Base-by-base conservation (phyloP, 2,113 vertebrate species). In the Ibidorhyncha struthersii region DNA sequence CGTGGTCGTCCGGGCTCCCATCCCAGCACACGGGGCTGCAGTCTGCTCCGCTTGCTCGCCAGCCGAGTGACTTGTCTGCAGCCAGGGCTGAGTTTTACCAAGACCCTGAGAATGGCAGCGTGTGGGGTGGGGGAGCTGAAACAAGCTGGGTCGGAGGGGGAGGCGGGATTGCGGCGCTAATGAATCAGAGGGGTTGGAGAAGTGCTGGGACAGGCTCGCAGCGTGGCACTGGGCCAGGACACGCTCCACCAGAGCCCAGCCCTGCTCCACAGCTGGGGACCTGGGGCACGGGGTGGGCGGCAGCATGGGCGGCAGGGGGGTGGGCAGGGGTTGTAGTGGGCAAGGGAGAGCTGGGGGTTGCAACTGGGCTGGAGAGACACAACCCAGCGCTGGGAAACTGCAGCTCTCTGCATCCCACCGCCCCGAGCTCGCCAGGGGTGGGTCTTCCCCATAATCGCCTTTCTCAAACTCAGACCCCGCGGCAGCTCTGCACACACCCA, bases 401-500 rank as follows among this genome's bases (percentile, higher is more conserved):
- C 83, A 34, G 71, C 50, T 11, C 5, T 50, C 50, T 3, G 2
- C 40, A 7, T 38, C 59, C 79, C 34, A 11, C 41, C 2, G 1
- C 10, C 47, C 36, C 1, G 17, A 78, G 45, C 47, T 63, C 2
- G 4, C 49, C 0, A 2, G 12, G n/a, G 41, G 17, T 26, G 8
- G 6, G 7, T n/a, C 52, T 66, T 27, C 14, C 83, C 41, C 23
- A 22, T 2, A 12, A 49, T 27, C 10, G 1, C 8, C n/a, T 14
- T 19, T 34, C 72, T 41, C 43, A n/a, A 41, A 23, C n/a, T 23
- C 5, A 1, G 62, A 41, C 25, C 20, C 29, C 1, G 1, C 2
- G 2, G 45, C 63, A 45, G 56, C 47, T 38, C 65, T 1, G 1
- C 34, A 12, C 5, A 1, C 26, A 29, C 36, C 4, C 9, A 4